Conservation (phyloP, 2,888 invertebrate species). For the Aricia artaxerxes region DNA sequence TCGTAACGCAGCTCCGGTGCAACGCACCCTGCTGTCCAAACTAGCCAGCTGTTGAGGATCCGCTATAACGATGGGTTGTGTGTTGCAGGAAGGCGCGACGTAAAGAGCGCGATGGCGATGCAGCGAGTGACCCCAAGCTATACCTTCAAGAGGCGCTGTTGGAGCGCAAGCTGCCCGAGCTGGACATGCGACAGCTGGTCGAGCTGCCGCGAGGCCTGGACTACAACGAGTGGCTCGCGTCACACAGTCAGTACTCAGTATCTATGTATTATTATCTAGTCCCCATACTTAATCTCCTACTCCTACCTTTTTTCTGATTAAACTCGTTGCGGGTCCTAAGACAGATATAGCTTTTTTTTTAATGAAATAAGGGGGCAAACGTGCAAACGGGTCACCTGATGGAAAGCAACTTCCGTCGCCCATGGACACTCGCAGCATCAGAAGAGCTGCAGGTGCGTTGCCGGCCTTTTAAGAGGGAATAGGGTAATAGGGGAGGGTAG, state of each 20-base stretch:
- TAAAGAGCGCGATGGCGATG: slow-evolving; percentile 94
- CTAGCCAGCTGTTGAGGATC: neutral
- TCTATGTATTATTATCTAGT: neutral
- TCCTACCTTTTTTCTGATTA: too few relatives aligned
- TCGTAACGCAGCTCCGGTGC: too few relatives aligned
- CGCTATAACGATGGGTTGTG: slow-evolving; percentile 30
- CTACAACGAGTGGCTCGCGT: slow-evolving; percentile 99
- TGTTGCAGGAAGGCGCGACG: slow-evolving; percentile 95
- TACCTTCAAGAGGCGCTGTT: slow-evolving; percentile 97
- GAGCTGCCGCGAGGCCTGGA: slow-evolving; percentile 97
- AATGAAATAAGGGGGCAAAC: too few relatives aligned
- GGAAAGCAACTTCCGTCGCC: too few relatives aligned
- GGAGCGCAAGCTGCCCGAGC: slow-evolving; percentile 95
- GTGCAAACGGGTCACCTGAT: too few relatives aligned
- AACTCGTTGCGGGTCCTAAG: too few relatives aligned
- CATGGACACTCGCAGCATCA: too few relatives aligned
- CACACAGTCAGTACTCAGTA: slow-evolving; percentile 89
- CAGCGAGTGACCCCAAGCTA: slow-evolving; percentile 91
- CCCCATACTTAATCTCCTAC: neutral
- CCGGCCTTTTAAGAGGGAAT: too few relatives aligned
- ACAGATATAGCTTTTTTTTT: too few relatives aligned
- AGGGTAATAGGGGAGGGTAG: too few relatives aligned
- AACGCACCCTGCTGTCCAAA: too few relatives aligned
- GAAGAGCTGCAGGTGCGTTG: too few relatives aligned
- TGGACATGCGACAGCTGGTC: slow-evolving; percentile 96